Percentiles rank a stretch among this genome's conserved stretches.
These are phyloP conservation scores for Antennarius maculatus DNA, from an alignment of 2,797 vertebrate genomes.

Conservation along the genomic window DNA sequence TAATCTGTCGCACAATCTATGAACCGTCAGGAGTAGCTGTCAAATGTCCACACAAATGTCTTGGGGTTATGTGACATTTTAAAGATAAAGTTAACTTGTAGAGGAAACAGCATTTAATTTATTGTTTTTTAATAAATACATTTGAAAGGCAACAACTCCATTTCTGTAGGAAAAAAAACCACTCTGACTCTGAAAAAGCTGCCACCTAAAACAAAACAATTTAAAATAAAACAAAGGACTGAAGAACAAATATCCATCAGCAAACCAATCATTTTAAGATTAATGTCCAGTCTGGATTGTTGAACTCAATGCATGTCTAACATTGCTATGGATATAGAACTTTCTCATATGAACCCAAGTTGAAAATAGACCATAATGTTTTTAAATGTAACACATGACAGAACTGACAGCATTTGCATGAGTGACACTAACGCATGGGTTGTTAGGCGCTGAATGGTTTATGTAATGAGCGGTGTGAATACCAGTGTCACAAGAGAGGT, in stretches of 20 bases:
- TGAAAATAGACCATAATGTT: constrained; percentile 23
- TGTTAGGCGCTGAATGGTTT: constrained; percentile 57
- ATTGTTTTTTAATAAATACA: background rate
- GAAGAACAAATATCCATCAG: too few relatives aligned
- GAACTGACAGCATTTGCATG: constrained; percentile 35
- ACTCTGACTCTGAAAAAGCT: too few relatives aligned
- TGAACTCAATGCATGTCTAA: constrained; percentile 42
- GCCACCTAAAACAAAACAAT: too few relatives aligned
- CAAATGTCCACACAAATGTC: too few relatives aligned
- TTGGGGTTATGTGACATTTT: too few relatives aligned
- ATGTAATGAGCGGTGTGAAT: constrained; percentile 72
- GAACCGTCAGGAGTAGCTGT: constrained; percentile 9
- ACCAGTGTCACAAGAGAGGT: constrained; percentile 53
- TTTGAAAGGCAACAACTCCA: background rate
- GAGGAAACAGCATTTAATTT: background rate
- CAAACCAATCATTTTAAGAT: too few relatives aligned
- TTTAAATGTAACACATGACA: constrained; percentile 28
- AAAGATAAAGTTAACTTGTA: background rate
- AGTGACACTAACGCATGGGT: constrained; percentile 30
- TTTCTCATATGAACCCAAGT: constrained; percentile 13
- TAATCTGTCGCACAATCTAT: constrained; percentile 35
- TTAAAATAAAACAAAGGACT: too few relatives aligned
- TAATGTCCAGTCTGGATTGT: constrained; percentile 24
- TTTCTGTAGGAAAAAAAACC: background rate
- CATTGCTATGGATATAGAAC: background rate